These are phyloP conservation scores for Anguilla rostrata DNA, from an alignment of 2,113 vertebrate species.

Conservation along the genomic window DNA sequence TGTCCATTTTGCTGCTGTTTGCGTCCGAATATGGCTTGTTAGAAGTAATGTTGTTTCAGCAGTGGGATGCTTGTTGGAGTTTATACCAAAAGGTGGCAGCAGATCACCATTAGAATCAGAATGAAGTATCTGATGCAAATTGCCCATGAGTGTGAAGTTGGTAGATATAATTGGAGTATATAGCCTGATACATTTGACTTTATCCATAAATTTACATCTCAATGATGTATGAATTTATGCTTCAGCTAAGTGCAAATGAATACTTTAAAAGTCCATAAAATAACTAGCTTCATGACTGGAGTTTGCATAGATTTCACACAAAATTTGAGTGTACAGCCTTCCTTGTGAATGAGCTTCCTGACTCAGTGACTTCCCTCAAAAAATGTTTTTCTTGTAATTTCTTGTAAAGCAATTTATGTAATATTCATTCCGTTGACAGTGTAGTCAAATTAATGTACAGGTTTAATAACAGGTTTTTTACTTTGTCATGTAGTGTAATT, in stretches of 20 bases:
- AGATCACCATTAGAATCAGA: constrained; percentile 21
- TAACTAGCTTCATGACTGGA: too few relatives aligned
- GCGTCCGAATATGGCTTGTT: not conserved
- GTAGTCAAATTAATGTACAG: too few relatives aligned
- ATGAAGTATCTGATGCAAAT: not conserved
- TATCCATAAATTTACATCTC: not conserved
- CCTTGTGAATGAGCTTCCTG: too few relatives aligned
- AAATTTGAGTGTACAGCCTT: too few relatives aligned
- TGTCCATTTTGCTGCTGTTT: not conserved
- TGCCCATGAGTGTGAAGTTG: not conserved
- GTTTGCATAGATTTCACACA: too few relatives aligned
- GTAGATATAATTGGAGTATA: not conserved
- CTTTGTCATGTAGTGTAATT: too few relatives aligned
- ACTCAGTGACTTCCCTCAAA: too few relatives aligned
- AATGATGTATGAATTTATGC: not conserved
- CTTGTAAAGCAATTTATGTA: too few relatives aligned
- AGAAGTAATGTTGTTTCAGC: not conserved
- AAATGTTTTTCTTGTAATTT: too few relatives aligned
- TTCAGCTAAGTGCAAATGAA: not conserved
- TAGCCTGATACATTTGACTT: not conserved
- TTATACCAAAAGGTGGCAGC: constrained; percentile 73
- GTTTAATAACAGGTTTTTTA: too few relatives aligned
- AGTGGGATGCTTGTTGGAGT: not conserved
- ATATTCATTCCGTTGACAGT: too few relatives aligned
- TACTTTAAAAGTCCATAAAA: not conserved